Evolutionary conservation across 2,113 vertebrate species (phyloP).

Genomic region (Orycteropus afer): DNA sequence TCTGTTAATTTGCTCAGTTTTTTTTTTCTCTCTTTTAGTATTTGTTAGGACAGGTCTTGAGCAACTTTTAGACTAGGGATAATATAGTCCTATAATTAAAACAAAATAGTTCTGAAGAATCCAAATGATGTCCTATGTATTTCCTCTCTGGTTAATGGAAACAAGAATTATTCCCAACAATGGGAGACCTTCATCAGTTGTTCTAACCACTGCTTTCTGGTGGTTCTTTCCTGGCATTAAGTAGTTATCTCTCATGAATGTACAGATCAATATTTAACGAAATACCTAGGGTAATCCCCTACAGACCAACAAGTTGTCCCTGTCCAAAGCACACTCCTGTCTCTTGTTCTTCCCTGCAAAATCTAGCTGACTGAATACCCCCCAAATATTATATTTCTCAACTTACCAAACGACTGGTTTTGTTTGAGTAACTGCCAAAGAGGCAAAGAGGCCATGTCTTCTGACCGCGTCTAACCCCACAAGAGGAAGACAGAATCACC

Average conservation of each 20-base stretch:
- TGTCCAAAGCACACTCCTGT: neutral
- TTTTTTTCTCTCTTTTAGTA: neutral
- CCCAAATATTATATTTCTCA: neutral
- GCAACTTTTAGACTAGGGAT: neutral
- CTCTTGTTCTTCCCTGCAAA: neutral
- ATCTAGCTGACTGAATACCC: neutral
- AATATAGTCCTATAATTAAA: neutral
- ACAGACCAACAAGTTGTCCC: neutral
- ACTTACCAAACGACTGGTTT: neutral
- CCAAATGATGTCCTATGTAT: neutral
- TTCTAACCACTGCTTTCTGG: neutral
- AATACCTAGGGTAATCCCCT: neutral
- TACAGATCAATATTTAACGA: neutral
- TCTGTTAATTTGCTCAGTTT: neutral
- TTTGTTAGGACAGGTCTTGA: neutral
- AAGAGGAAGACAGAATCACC: no score
- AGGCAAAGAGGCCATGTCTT: no score
- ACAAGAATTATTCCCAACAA: neutral
- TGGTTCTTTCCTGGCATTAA: neutral
- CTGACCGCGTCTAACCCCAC: no score
- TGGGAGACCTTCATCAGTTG: neutral
- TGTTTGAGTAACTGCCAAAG: no score
- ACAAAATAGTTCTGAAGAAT: neutral
- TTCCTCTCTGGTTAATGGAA: rapidly evolving
- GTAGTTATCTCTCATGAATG: neutral